Evolutionary conservation across 2,888 invertebrate genomes (phyloP), one percentile per base, ranked within the genome.

Genomic region (Rosalia funebris): DNA sequence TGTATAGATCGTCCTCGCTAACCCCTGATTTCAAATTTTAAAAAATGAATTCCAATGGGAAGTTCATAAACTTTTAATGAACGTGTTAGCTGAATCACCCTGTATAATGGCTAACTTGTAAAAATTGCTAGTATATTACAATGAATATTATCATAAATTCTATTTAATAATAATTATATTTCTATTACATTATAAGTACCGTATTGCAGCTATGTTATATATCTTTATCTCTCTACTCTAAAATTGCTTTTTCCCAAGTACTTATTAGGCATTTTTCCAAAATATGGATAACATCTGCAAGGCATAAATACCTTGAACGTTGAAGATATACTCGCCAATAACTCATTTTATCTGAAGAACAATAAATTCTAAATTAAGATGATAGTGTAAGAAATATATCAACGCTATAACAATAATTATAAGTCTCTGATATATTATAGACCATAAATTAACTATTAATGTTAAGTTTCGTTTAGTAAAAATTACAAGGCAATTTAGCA

Each of bases 331-430:
- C 11, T 16, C 47, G 16, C 15, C 25, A 25, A 14, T 39, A 12
- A 39, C 12, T 14, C 50, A 9, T 39, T 12, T 73, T 77, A 77
- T 77, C 77, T 76, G 55, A 57, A 68, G 59, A 68, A 72, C 74
- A 76, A 77, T 77, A 77, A 77, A 77, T 77, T 69, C 71, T 68
- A 71, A 74, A 75, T 74, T 75, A 71, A 72, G 72, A 71, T 71
- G 74, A 75, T 76, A 72, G 73, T 71, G 71, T 65, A 69, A 70
- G 72, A 76, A 75, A 75, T 77, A 77, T 75, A 76, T 77, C 77
- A 77, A 76, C 76, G 76, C 75, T 68, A 70, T 72, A 70, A 69
- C 72, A 74, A 75, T 76, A 76, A 75, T 75, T 75, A 75, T 72
- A 71, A 72, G 71, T 67, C 70, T 66, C 66, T 63, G 71, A 71